phyloP scores from a whole-genome alignment of 2,113 vertebrate genomes.

The Oophaga pumilio region DNA sequence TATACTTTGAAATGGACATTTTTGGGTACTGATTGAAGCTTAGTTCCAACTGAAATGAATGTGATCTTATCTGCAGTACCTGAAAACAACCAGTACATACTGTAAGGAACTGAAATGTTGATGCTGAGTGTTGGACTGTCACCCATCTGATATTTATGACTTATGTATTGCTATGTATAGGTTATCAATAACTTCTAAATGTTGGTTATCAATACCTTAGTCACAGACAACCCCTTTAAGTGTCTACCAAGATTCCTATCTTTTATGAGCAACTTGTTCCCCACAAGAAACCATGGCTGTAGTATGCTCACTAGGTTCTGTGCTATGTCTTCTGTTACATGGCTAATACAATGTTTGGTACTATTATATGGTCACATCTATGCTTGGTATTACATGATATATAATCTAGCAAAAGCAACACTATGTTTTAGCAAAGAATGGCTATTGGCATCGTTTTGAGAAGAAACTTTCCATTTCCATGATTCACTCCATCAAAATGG shows the following conservation, averaged over 20 bases:
- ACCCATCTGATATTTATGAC: too few relatives aligned
- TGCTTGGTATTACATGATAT: not conserved
- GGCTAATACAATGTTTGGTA: not conserved
- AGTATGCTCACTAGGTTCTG: not conserved
- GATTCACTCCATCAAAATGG: not conserved
- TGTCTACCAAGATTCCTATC: not conserved
- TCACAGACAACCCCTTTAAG: too few relatives aligned
- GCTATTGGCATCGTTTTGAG: not conserved
- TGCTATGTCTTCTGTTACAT: not conserved
- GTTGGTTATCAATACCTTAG: too few relatives aligned
- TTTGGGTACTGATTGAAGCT: too few relatives aligned
- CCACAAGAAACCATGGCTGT: not conserved
- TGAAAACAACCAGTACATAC: too few relatives aligned
- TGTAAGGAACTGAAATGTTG: too few relatives aligned
- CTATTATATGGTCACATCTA: not conserved
- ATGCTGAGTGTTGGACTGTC: too few relatives aligned
- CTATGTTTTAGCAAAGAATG: not conserved
- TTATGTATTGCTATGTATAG: too few relatives aligned
- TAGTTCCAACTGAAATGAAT: too few relatives aligned
- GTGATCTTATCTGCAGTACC: too few relatives aligned
- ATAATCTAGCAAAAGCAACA: not conserved
- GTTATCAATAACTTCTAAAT: too few relatives aligned
- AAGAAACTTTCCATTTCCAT: not conserved
- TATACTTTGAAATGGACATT: too few relatives aligned
- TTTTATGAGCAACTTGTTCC: not conserved